Evolutionary conservation across 2,797 vertebrate species (phyloP).

Genomic region (Pantherophis alleghaniensis): DNA sequence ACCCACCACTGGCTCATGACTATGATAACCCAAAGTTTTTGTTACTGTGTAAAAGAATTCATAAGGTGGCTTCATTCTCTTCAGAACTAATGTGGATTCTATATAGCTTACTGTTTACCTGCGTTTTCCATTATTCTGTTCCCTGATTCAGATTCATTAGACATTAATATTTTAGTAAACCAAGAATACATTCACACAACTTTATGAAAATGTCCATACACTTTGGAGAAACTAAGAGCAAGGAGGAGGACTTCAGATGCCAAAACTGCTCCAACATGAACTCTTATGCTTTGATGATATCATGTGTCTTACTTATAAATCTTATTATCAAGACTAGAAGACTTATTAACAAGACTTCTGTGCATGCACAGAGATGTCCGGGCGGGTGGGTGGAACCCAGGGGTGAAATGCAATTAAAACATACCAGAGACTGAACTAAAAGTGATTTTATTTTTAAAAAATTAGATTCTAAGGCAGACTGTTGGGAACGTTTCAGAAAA

Average conservation of each 20-base stretch:
- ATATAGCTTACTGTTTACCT: background rate
- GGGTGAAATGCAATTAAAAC: background rate
- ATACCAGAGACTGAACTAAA: background rate
- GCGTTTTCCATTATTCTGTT: background rate
- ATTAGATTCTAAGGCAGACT: slow-evolving; percentile 85
- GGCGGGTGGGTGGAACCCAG: no score
- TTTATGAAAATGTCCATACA: background rate
- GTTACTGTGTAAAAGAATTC: background rate
- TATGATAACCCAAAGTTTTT: background rate
- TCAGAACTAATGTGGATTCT: background rate
- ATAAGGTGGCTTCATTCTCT: background rate
- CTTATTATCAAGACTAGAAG: background rate
- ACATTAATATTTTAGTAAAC: background rate
- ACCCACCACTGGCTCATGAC: no score
- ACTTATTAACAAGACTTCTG: no score
- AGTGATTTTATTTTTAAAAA: background rate
- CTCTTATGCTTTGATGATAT: background rate
- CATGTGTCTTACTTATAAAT: background rate
- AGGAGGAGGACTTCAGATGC: background rate
- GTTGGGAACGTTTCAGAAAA: slow-evolving; percentile 81
- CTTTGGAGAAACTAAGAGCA: background rate
- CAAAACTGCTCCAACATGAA: background rate
- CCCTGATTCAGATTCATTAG: background rate
- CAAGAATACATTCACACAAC: background rate
- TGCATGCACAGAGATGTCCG: no score